Evolutionary conservation across 1,140 invertebrate species (phyloP), one percentile per base, ranked within the genome.

Genomic region (Aphaenogaster floridana): DNA sequence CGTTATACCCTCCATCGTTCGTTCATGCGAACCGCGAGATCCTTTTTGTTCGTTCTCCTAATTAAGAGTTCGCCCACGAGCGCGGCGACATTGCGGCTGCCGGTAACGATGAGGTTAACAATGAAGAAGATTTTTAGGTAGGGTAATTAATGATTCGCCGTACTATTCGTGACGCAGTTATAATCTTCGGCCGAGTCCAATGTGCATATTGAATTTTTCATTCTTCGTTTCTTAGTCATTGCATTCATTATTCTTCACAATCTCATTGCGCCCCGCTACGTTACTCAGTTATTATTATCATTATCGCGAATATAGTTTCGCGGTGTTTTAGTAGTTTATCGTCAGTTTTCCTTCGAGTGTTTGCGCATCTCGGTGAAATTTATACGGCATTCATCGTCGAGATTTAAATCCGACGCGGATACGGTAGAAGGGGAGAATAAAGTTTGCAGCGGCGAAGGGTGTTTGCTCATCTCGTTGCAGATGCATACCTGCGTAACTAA

Each of bases 1-100:
- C 28, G 42, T 72, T 61, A 74, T 9, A 48, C 48, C 34, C 21
- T 34, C 11, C 21, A 17, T 66, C 72, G 64, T 61, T 52, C 72
- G 66, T 45, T 79, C 57, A 54, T 71, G 39, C 64, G 42, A 17
- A 61, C 54, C 45, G 66, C 52, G 11, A 64, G n/a, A 34, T 66
- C 77, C 57, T 89, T 83, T 86, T 88, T 80, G 54, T 83, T 90
- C 76, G 21, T 42, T 13, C 15, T 42, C n/a, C 34, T 89, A 90
- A 89, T 90, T 90, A 90, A 90, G 78, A 87, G 72, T 72, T 87
- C 52, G 71, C 50, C 39, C 34, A 42, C 34, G 66, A 84, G 57
- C 59, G 57, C 59, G 52, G 48, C 39, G 74, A 88, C 52, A 69
- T 88, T 80, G 74, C 52, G 76, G 11, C 50, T 54, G 34, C 34